phyloP scores from a whole-genome alignment of 2,888 invertebrate species.

The Drosophila anomelani region DNA sequence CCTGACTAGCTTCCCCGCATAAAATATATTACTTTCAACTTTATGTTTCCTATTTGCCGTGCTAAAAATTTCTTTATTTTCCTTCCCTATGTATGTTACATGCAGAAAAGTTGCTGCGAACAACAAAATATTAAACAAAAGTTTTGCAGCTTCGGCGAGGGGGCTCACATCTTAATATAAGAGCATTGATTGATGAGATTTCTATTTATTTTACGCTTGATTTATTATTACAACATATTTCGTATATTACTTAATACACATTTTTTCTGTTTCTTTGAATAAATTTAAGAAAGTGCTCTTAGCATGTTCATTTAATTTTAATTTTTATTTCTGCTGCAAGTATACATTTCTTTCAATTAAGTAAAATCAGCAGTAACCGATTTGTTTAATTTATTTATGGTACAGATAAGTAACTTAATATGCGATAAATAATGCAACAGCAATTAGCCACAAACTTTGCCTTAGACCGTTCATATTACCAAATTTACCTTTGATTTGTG shows the following conservation, averaged over 20 bases:
- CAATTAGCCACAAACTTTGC: background rate
- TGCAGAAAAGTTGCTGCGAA: conserved; percentile 18
- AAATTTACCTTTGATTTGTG: conserved; percentile 6
- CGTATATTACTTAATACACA: background rate
- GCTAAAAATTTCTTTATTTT: conserved; percentile 11
- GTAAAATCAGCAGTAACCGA: background rate
- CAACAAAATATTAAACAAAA: conserved; percentile 15
- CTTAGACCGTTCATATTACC: background rate
- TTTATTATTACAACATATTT: background rate
- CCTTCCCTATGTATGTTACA: conserved; percentile 5
- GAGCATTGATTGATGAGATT: conserved; percentile 6
- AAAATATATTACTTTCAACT: conserved; percentile 64
- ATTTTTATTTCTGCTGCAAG: background rate
- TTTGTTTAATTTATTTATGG: background rate
- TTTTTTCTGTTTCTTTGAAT: background rate
- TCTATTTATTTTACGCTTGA: background rate
- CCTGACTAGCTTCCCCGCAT: conserved; percentile 16
- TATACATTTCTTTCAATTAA: background rate
- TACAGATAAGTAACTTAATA: background rate
- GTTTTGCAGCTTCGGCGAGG: background rate
- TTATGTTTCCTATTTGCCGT: conserved; percentile 46
- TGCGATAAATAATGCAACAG: background rate
- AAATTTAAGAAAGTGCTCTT: background rate
- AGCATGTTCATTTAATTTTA: background rate
- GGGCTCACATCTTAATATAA: background rate